These are phyloP conservation scores for Andinoacara biseriatus DNA, from an alignment of 2,113 vertebrate species.

Conservation along the genomic window DNA sequence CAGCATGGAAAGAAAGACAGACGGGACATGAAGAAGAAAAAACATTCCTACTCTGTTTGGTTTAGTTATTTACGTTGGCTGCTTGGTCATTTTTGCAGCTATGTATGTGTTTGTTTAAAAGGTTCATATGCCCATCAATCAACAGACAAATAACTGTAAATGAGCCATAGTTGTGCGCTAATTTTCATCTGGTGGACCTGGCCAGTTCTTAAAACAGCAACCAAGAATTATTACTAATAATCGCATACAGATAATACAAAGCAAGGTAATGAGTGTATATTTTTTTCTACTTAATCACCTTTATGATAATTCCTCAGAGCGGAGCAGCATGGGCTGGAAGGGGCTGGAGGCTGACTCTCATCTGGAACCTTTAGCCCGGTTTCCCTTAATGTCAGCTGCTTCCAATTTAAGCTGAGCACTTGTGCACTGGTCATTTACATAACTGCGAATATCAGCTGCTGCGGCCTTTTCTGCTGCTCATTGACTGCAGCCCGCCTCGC, in stretches of 20 bases:
- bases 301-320: constrained; percentile 43
- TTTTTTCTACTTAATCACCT: constrained; percentile 58
- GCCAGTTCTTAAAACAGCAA: constrained; percentile 2
- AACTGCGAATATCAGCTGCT: constrained; percentile 63
- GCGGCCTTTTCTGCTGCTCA: constrained; percentile 33
- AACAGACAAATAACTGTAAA: constrained; percentile 5
- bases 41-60: constrained; percentile 1
- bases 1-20: not conserved
- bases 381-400: constrained; percentile 65
- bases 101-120: not conserved
- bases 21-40: not conserved
- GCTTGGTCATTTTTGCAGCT: constrained; percentile 1
- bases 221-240: not conserved
- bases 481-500: constrained; percentile 16
- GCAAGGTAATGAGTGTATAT: not conserved
- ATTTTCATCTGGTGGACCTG: not conserved
- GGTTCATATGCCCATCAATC: not conserved
- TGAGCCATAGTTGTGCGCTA: constrained; percentile 12
- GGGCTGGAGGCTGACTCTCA: constrained; percentile 47
- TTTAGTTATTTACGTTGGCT: constrained; percentile 29
- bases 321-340: constrained; percentile 5
- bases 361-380: constrained; percentile 43
- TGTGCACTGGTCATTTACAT: constrained; percentile 57
- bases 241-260: not conserved
- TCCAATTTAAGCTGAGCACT: constrained; percentile 64